Evolutionary conservation across 2,888 invertebrate genomes (phyloP).

Genomic region (Eupithecia centaureata): DNA sequence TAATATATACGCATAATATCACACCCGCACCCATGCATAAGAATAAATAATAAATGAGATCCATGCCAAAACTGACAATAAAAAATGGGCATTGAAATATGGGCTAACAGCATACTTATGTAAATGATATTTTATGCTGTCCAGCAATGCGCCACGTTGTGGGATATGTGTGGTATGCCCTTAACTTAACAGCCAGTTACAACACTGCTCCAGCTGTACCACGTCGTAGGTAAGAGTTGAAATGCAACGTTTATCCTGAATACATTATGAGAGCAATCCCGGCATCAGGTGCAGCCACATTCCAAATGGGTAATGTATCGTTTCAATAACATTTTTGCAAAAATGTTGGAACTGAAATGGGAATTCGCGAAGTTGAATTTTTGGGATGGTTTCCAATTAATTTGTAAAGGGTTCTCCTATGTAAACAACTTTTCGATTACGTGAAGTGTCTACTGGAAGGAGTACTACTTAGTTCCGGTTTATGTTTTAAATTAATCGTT

Average conservation of each 20-base stretch:
- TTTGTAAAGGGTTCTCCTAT: slow-evolving; percentile 5
- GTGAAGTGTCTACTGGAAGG: neutral
- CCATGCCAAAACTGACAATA: too few species aligned
- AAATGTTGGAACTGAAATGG: slow-evolving; percentile 28
- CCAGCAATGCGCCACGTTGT: too few species aligned
- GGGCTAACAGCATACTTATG: too few species aligned
- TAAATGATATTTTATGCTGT: too few species aligned
- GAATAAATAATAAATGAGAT: too few species aligned
- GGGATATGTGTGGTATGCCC: too few species aligned
- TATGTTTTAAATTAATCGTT: neutral
- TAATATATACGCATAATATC: too few species aligned
- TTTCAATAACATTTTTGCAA: slow-evolving; percentile 62
- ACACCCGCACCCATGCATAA: too few species aligned
- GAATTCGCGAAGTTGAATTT: slow-evolving; percentile 16
- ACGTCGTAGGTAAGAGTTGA: slow-evolving; percentile 45
- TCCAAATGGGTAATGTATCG: slow-evolving; percentile 62
- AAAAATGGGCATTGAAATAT: too few species aligned
- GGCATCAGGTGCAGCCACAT: slow-evolving; percentile 67
- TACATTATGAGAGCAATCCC: slow-evolving; percentile 60
- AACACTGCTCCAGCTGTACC: slow-evolving; percentile 7
- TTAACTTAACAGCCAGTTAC: neutral
- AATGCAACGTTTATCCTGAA: slow-evolving; percentile 58
- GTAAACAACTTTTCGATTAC: slow-evolving; percentile 3
- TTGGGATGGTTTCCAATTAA: slow-evolving; percentile 5
- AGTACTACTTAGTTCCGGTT: neutral